A percentile compares a stretch with the other conserved stretches of the same genome.
Conservation (phyloP, 2,797 vertebrate species). For the Knipowitschia caucasica region DNA sequence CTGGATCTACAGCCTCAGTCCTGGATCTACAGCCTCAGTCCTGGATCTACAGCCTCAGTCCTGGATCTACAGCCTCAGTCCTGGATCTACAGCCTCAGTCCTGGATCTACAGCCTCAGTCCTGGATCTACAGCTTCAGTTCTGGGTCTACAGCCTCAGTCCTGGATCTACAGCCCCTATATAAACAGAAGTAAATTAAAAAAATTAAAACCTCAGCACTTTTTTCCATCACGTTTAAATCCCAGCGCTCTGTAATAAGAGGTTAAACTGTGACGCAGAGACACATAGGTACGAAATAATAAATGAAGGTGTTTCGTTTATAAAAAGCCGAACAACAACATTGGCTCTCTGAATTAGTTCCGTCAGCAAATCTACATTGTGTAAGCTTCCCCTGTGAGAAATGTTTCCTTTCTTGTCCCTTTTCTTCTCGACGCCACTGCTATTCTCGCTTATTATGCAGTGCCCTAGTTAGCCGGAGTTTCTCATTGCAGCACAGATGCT, state of each 20-base stretch:
- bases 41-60: no score
- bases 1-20: no score
- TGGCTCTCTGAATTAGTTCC: slow-evolving; percentile 56
- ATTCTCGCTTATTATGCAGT: slow-evolving; percentile 74
- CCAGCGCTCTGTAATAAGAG: slow-evolving; percentile 49
- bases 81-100: no score
- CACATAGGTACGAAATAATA: slow-evolving; percentile 60
- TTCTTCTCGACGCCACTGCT: slow-evolving; percentile 43
- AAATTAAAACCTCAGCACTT: no score
- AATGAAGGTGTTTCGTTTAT: slow-evolving; percentile 52
- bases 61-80: no score
- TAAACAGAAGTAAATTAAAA: no score
- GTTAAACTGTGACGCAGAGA: slow-evolving; percentile 49
- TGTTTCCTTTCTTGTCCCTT: slow-evolving; percentile 23
- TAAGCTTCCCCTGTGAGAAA: slow-evolving; percentile 40
- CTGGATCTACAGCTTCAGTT: no score
- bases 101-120: no score
- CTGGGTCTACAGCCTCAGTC: no score
- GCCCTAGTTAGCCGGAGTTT: slow-evolving; percentile 73
- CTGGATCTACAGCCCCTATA: no score
- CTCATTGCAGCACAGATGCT: slow-evolving; percentile 69
- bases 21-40: no score
- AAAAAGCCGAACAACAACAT: slow-evolving; percentile 54
- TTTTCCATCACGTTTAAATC: slow-evolving; percentile 47
- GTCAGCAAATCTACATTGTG: slow-evolving; percentile 58